These are phyloP conservation scores for Aplochiton taeniatus DNA, from an alignment of 2,797 vertebrate genomes.

Conservation along the genomic window DNA sequence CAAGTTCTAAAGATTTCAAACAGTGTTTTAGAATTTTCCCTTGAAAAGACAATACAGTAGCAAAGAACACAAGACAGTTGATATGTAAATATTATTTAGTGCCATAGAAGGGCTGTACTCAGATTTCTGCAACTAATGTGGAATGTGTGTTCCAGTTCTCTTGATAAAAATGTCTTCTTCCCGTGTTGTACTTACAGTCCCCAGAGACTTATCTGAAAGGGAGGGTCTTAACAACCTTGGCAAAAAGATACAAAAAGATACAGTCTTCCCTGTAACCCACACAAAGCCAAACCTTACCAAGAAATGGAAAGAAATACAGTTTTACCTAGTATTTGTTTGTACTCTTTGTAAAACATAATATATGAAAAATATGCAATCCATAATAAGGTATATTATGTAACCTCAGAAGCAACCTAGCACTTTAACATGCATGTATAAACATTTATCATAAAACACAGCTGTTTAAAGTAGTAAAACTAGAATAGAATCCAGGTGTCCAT, in stretches of 20 bases:
- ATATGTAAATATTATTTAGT: constrained; percentile 32
- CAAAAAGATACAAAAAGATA: not conserved
- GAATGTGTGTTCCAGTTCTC: constrained; percentile 32
- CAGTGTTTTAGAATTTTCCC: constrained; percentile 25
- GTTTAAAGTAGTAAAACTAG: constrained; percentile 28
- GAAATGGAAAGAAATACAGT: too few species aligned
- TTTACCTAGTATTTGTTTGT: too few species aligned
- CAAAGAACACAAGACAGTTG: constrained; percentile 34
- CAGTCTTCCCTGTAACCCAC: too few species aligned
- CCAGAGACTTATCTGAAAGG: not conserved
- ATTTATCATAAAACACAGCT: not conserved
- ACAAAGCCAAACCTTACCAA: too few species aligned
- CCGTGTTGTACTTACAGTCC: not conserved
- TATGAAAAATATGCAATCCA: too few species aligned
- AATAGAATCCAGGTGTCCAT: constrained; percentile 34
- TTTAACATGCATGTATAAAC: too few species aligned
- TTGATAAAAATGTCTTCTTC: constrained; percentile 25
- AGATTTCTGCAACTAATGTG: constrained; percentile 26
- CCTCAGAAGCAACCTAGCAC: too few species aligned
- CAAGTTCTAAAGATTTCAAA: too few species aligned
- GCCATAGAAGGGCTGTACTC: constrained; percentile 31
- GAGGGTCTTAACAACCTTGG: constrained; percentile 22
- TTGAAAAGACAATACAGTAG: constrained; percentile 32
- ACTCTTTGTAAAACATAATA: too few species aligned
- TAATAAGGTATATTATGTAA: too few species aligned